Evolutionary conservation across 2,888 invertebrate genomes (phyloP), one percentile per base, ranked within the genome.

Genomic region (Tetranychus piercei): DNA sequence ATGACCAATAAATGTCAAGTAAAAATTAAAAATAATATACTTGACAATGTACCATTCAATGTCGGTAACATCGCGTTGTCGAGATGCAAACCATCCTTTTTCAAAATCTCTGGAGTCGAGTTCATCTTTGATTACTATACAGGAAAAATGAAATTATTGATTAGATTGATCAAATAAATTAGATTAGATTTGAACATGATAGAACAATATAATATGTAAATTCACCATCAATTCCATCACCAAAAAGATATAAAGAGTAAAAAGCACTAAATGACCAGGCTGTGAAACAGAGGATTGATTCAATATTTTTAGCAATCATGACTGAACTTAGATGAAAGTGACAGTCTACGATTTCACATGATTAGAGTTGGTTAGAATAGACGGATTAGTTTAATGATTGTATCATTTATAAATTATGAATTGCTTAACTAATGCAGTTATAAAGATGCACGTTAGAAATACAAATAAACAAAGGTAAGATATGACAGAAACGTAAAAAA

Each of bases 71-170:
- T 71, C 72, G 9, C 23, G n/a, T 20, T 44, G 34, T 15, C n/a
- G 9, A 23, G n/a, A 34, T 9, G n/a, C 22, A 71, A 71, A 71
- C 72, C 72, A 71, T 11, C 72, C 72, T 43, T 71, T 44, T 11
- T 44, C 43, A 44, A 71, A 23, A n/a, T 71, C 72, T 23, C 43
- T 18, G 3, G n/a, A 20, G n/a, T 71, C 72, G 9, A 71, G 22
- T 11, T 69, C 22, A 23, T 69, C 22, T 69, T 69, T 69, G n/a
- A 20, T 20, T 2, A 34, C 69, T 69, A 34, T 18, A 67, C 9
- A 69, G n/a, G 2, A 9, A 9, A 9, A 9, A 69, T 18, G 69
- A 69, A 69, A 69, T 18, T 69, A 18, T 23, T 11, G 15, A 55
- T 55, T 55, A 55, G 55, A 55, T 55, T n/a, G 6, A 45, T 11